Evolutionary conservation across 2,113 vertebrate species (phyloP).

Genomic region (Canis aureus): DNA sequence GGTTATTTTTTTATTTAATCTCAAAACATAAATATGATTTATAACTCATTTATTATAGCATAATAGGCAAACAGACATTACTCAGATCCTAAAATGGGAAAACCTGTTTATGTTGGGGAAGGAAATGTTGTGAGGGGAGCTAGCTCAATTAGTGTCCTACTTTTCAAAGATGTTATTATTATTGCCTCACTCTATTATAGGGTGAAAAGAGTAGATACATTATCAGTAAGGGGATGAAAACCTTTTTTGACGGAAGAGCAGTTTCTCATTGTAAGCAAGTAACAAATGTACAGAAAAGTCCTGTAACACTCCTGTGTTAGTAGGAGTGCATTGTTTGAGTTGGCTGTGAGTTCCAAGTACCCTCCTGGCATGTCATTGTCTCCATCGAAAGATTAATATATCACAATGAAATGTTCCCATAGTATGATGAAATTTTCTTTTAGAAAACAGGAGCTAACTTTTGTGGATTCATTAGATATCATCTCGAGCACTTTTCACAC

Average conservation of each 20-base stretch:
- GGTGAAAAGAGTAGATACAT: neutral
- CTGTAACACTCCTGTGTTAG: neutral
- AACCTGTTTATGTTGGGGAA: neutral
- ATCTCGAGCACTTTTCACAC: neutral
- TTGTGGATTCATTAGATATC: neutral
- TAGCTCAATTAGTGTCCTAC: neutral
- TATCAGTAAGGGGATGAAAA: neutral
- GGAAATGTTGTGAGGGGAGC: neutral
- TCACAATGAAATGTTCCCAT: neutral
- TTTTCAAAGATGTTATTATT: neutral
- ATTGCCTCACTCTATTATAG: neutral
- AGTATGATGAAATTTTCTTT: neutral
- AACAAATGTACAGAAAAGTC: neutral
- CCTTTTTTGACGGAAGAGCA: neutral
- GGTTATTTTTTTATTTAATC: slow-evolving; percentile 29
- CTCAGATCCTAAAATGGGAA: neutral
- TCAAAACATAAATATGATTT: slow-evolving; percentile 54
- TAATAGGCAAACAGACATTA: neutral
- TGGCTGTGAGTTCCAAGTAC: neutral
- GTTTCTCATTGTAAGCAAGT: neutral
- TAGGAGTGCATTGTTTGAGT: neutral
- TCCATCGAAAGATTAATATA: neutral
- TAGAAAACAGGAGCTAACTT: neutral
- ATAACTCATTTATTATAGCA: neutral
- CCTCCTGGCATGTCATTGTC: neutral